Evolutionary conservation across 2,113 vertebrate species (phyloP).

Genomic region (Thymallus thymallus): DNA sequence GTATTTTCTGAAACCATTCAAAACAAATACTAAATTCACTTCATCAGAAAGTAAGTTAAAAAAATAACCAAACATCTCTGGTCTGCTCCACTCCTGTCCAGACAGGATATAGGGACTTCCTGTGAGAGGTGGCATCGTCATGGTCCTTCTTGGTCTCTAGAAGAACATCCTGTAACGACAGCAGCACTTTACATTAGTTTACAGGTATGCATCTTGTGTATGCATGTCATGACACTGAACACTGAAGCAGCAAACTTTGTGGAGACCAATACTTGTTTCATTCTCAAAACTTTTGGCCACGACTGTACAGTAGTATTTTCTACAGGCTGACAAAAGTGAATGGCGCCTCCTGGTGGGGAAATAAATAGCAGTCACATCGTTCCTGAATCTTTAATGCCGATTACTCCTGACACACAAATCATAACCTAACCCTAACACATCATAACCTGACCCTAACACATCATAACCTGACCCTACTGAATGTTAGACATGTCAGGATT

Average conservation of each 20-base stretch:
- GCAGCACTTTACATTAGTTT: too few species aligned
- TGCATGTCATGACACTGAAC: background rate
- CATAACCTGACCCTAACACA: too few species aligned
- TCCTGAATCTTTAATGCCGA: background rate
- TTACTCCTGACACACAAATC: background rate
- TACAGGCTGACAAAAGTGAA: background rate
- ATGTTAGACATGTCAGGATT: background rate
- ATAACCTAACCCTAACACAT: too few species aligned
- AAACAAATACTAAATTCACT: constrained; percentile 38
- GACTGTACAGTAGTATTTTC: too few species aligned
- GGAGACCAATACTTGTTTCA: too few species aligned
- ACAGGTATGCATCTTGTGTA: background rate
- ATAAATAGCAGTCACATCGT: background rate
- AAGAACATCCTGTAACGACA: constrained; percentile 71
- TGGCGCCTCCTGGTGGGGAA: constrained; percentile 28
- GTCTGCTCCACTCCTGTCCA: constrained; percentile 30
- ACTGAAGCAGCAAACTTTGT: too few species aligned
- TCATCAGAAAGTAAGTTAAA: too few species aligned
- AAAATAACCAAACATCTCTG: too few species aligned
- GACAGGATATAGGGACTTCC: constrained; percentile 44
- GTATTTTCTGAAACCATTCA: constrained; percentile 18
- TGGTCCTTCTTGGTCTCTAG: constrained; percentile 23
- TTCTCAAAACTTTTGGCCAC: too few species aligned
- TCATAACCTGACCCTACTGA: background rate
- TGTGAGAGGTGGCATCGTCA: background rate